Base-by-base conservation (phyloP, 2,797 vertebrate species). In the Gorsachius magnificus region DNA sequence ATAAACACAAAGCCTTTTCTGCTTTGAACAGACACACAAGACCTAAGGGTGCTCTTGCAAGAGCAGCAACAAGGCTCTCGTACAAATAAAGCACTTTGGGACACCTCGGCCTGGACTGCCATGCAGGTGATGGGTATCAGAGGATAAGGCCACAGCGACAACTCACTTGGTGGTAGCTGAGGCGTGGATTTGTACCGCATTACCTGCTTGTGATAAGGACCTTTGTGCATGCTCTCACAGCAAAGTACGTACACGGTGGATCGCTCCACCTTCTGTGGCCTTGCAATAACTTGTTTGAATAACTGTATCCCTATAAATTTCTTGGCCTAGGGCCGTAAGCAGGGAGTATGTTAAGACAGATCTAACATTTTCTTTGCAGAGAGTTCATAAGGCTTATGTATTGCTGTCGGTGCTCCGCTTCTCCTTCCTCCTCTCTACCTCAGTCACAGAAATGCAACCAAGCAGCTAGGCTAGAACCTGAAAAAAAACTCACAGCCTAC, bases 111-210 rank as follows among this genome's bases (percentile, higher is more conserved):
- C 20, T 8, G 53, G 25, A 6, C 43, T 3, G 53, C 7, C 5
- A 1, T 2, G 10, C 1, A 18, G 78, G 71, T 8, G 71, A n/a
- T 1, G 20, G 61, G 26, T 24, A 22, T 21, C 19, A 3, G 20
- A 11, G 29, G 46, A 35, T 11, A 35, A 0, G 1, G 65, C 36
- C 28, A 14, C 63, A 9, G 48, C 13, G 66, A 66, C 9, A 16
- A 36, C 50, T 4, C n/a, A 3, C n/a, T 6, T 4, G 13, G 57
- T n/a, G 33, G 50, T 1, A 28, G 43, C 35, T 8, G 46, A 41
- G 57, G 48, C 1, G 2, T 21, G 80, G 65, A 13, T 35, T 8
- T 48, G 69, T 9, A 5, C 38, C 7, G 38, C 17, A 4, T 16
- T 25, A 54, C 63, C 58, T 7, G 0, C 43, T 21, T 0, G 8